A percentile compares a stretch with the other conserved stretches of the same genome.
Evolutionary conservation across 1,140 invertebrate genomes (phyloP).

Genomic region (Listronotus bonariensis): DNA sequence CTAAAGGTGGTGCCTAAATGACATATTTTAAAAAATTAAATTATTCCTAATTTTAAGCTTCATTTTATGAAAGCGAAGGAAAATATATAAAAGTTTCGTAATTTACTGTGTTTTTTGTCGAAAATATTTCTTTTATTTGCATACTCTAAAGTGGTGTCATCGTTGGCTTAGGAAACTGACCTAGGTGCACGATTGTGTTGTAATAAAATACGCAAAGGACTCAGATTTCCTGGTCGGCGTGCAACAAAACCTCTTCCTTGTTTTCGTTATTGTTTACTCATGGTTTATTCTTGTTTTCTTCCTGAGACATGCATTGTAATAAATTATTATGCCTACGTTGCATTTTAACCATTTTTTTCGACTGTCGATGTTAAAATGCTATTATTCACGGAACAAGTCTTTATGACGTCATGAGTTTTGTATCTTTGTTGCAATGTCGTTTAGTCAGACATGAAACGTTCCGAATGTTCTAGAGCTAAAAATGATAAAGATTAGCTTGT

Average conservation of each 20-base stretch:
- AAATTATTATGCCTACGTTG: constrained; percentile 1
- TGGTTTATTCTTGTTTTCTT: constrained; percentile 25
- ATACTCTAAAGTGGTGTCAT: not conserved
- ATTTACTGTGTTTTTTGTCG: no score
- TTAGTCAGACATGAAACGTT: no score
- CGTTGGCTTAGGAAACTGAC: constrained; percentile 13
- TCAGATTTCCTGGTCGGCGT: constrained; percentile 19
- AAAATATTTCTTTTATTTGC: no score
- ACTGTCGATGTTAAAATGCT: not conserved
- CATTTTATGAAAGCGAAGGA: no score
- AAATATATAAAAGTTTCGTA: no score
- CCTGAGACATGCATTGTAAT: constrained; percentile 11
- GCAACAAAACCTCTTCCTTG: constrained; percentile 18
- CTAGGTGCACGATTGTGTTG: constrained; percentile 24
- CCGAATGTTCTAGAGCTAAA: no score
- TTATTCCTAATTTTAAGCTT: no score
- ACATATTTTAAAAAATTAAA: no score
- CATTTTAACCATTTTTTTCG: constrained; percentile 8
- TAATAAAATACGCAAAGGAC: constrained; percentile 23
- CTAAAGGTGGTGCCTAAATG: no score
- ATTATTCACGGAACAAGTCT: not conserved
- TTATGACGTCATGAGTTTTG: no score
- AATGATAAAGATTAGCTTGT: no score
- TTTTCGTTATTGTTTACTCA: constrained; percentile 25
- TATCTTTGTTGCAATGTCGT: no score